phyloP scores from a whole-genome alignment of 2,888 invertebrate genomes.

The Cheilosia soror region DNA sequence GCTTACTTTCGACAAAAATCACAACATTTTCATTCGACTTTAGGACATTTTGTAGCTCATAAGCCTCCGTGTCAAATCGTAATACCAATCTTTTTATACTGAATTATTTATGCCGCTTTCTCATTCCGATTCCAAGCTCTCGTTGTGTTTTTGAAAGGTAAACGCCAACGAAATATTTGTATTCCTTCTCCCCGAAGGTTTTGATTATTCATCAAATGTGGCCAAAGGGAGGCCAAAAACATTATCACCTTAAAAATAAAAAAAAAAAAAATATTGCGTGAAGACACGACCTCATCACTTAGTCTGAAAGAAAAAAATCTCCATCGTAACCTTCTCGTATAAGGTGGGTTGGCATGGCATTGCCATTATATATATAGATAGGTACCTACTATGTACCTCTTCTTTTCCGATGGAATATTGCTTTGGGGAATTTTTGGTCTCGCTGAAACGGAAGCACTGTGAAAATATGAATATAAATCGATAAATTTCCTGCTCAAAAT shows the following conservation, averaged over 20 bases:
- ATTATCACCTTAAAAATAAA: constrained; percentile 46
- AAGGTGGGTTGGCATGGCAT: constrained; percentile 14
- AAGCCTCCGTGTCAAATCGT: constrained; percentile 9
- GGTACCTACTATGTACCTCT: neutral
- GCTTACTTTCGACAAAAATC: neutral
- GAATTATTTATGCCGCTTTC: neutral
- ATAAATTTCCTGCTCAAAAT: constrained; percentile 55
- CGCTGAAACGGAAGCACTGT: constrained; percentile 47
- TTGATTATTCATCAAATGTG: constrained; percentile 65
- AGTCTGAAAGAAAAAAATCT: constrained; percentile 17
- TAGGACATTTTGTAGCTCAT: constrained; percentile 4
- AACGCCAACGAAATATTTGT: constrained; percentile 13
- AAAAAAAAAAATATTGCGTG: constrained; percentile 15
- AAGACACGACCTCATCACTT: constrained; percentile 56
- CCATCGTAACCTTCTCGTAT: neutral
- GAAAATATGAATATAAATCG: constrained; percentile 68
- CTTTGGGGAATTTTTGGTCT: constrained; percentile 21
- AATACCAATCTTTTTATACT: neutral
- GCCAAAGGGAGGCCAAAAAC: constrained; percentile 51
- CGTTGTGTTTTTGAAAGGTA: neutral
- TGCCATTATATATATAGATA: neutral
- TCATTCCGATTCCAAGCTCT: neutral
- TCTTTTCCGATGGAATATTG: constrained; percentile 22
- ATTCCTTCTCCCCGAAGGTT: neutral
- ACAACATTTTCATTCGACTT: neutral